Evolutionary conservation across 2,888 invertebrate genomes (phyloP).

Genomic region (Orthonychiurus folsomi): DNA sequence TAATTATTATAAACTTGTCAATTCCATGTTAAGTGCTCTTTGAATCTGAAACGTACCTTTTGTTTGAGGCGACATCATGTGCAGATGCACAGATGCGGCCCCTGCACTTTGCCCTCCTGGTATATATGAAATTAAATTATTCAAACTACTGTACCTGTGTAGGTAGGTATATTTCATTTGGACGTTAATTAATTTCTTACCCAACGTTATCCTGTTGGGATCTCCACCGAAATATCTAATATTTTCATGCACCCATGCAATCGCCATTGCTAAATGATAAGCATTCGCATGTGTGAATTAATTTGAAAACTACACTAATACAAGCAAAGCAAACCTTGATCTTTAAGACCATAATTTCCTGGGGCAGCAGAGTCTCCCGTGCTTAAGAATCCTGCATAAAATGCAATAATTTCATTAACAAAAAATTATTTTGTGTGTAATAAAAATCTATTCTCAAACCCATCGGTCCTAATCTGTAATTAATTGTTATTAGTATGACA

Average conservation of each 20-base stretch:
- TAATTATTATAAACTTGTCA: not conserved
- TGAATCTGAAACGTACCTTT: constrained; percentile 44
- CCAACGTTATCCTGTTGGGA: constrained; percentile 47
- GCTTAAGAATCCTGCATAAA: constrained; percentile 47
- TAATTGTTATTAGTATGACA: constrained; percentile 30
- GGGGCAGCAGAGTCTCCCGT: constrained; percentile 48
- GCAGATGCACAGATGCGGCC: constrained; percentile 23
- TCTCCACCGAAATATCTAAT: constrained; percentile 50
- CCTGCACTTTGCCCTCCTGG: constrained; percentile 10
- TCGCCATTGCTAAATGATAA: constrained; percentile 47
- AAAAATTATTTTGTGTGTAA: not conserved
- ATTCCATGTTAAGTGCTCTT: too few species aligned
- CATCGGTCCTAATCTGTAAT: constrained; percentile 26
- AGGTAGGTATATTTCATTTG: too few species aligned
- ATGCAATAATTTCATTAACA: not conserved
- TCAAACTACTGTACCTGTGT: constrained; percentile 46
- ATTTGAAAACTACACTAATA: too few species aligned
- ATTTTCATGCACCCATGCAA: constrained; percentile 50
- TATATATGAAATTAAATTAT: constrained; percentile 3
- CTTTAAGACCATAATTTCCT: constrained; percentile 51
- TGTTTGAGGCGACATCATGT: constrained; percentile 20
- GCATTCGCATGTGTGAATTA: too few species aligned
- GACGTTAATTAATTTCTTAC: constrained; percentile 54
- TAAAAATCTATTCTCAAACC: constrained; percentile 13
- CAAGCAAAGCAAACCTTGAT: too few species aligned